A percentile compares a stretch with the other conserved stretches of the same genome.
These are phyloP conservation scores for Cheilosia variabilis DNA, from an alignment of 2,888 invertebrate species.

Conservation along the genomic window DNA sequence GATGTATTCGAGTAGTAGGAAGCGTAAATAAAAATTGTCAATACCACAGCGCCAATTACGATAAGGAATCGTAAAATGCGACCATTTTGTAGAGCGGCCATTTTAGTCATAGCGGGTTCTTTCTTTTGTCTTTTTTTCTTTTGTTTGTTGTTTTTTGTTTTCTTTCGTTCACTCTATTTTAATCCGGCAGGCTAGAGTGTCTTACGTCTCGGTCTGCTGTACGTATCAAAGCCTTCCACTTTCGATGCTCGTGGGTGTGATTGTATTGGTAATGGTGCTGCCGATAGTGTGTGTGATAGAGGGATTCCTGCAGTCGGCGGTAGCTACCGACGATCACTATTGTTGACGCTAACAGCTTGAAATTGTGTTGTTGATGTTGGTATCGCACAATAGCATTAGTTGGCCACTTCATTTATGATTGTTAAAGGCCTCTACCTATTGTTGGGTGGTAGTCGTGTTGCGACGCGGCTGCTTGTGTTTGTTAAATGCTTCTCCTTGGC, in stretches of 20 bases:
- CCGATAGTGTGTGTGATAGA: conserved; percentile 32
- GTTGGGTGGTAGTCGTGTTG: conserved; percentile 14
- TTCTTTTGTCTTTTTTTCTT: neutral
- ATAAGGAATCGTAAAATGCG: conserved; percentile 84
- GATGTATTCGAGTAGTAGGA: conserved; percentile 83
- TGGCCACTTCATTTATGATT: conserved; percentile 67
- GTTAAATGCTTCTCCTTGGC: conserved; percentile 11
- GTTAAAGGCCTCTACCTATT: conserved; percentile 17
- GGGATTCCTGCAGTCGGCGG: conserved; percentile 39
- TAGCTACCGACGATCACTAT: conserved; percentile 19
- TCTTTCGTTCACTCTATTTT: neutral
- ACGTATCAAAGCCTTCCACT: conserved; percentile 39
- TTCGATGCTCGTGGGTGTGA: conserved; percentile 6
- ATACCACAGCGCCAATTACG: conserved; percentile 82
- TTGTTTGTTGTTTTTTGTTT: no score
- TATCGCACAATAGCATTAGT: conserved; percentile 49
- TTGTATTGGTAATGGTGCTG: conserved; percentile 21
- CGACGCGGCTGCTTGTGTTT: neutral
- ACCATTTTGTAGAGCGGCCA: conserved; percentile 82
- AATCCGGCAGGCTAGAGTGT: conserved; percentile 7
- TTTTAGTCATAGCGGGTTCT: conserved; percentile 56
- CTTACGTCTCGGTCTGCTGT: no score
- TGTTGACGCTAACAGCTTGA: conserved; percentile 34
- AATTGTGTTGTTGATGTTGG: conserved; percentile 52
- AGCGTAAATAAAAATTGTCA: conserved; percentile 84